Percentiles rank a stretch among this genome's conserved stretches.
phyloP scores from a whole-genome alignment of 1,140 invertebrate genomes.

The Mycetomoellerius zeteki region DNA sequence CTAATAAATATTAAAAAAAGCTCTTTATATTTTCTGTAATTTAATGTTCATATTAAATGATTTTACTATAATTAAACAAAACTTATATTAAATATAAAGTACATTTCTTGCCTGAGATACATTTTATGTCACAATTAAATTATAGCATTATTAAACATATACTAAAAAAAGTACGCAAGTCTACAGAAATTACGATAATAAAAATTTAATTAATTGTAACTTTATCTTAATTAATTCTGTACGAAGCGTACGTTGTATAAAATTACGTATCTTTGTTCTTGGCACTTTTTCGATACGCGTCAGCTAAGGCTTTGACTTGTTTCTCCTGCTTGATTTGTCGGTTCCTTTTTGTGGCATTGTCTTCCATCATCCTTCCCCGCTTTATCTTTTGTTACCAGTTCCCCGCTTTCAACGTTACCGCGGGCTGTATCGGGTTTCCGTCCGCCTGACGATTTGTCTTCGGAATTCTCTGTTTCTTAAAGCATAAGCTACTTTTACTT shows the following conservation, averaged over 20 bases:
- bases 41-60: neutral
- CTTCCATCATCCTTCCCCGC: constrained; percentile 58
- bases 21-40: neutral
- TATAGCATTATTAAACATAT: neutral
- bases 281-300: constrained; percentile 50
- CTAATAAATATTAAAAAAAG: neutral
- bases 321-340: constrained; percentile 59
- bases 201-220: constrained; percentile 5
- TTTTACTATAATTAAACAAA: neutral
- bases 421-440: constrained; percentile 64
- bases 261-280: constrained; percentile 44
- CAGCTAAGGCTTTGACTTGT: constrained; percentile 52
- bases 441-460: constrained; percentile 59
- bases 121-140: neutral
- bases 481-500: constrained; percentile 63
- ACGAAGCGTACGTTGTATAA: constrained; percentile 20
- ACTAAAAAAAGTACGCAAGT: neutral
- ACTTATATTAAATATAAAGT: neutral
- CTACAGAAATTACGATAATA: neutral
- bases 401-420: constrained; percentile 63
- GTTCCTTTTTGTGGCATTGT: constrained; percentile 55
- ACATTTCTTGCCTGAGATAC: neutral
- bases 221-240: constrained; percentile 6
- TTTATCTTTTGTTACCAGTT: constrained; percentile 65
- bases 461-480: constrained; percentile 65